phyloP scores from a whole-genome alignment of 2,888 invertebrate genomes.

The Rhingia rostrata region DNA sequence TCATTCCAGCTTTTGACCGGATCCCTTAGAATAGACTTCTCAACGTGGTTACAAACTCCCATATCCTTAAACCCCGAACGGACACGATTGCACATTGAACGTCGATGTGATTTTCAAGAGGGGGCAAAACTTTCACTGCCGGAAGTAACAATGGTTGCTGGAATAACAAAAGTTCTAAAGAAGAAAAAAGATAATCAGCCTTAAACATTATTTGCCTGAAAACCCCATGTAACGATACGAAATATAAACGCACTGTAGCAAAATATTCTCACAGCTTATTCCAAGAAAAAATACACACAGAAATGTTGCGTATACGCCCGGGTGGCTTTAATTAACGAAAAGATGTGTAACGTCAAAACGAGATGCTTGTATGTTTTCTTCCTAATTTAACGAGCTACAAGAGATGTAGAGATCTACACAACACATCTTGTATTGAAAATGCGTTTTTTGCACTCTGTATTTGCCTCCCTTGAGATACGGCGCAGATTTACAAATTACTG shows the following conservation, averaged over 20 bases:
- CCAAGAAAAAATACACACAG: not conserved
- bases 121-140: constrained; percentile 81
- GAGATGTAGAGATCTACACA: constrained; percentile 1
- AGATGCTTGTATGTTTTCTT: constrained; percentile 20
- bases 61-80: constrained; percentile 83
- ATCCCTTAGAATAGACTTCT: constrained; percentile 83
- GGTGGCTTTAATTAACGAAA: constrained; percentile 44
- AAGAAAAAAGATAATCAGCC: constrained; percentile 77
- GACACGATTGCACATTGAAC: constrained; percentile 83
- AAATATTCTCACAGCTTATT: not conserved
- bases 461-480: not conserved
- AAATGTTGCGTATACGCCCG: constrained; percentile 39
- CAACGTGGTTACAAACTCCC: constrained; percentile 83
- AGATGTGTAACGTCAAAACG: constrained; percentile 23
- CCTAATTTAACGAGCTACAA: constrained; percentile 9
- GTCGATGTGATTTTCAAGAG: constrained; percentile 83
- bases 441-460: constrained; percentile 24
- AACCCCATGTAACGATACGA: not conserved
- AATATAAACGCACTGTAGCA: constrained; percentile 6
- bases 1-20: constrained; percentile 82
- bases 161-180: constrained; percentile 82
- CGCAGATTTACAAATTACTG: not conserved
- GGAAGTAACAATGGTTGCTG: constrained; percentile 83
- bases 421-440: constrained; percentile 13
- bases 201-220: not conserved